A percentile compares a stretch with the other conserved stretches of the same genome.
phyloP scores from a whole-genome alignment of 1,140 invertebrate species.

The Parasteatoda tepidariorum region DNA sequence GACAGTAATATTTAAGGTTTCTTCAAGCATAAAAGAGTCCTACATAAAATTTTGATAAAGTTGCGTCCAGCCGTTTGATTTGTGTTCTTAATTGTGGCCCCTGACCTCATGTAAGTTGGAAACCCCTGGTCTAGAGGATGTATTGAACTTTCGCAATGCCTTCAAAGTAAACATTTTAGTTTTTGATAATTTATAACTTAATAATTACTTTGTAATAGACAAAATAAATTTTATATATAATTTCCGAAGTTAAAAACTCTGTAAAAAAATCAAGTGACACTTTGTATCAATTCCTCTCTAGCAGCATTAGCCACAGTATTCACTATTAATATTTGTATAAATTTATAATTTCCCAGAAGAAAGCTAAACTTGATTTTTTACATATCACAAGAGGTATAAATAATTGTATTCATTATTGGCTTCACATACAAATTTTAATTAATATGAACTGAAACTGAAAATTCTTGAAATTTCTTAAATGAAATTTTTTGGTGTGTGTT shows the following conservation, averaged over 20 bases:
- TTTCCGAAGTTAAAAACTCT: background rate
- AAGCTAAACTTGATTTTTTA: background rate
- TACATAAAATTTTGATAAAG: too few species aligned
- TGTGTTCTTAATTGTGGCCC: too few species aligned
- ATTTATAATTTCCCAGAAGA: background rate
- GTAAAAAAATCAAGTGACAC: background rate
- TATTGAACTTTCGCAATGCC: too few species aligned
- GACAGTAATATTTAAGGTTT: too few species aligned
- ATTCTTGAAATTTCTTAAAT: background rate
- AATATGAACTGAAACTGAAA: background rate
- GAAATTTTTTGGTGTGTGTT: background rate
- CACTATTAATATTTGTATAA: background rate
- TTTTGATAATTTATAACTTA: too few species aligned
- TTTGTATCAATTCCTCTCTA: background rate
- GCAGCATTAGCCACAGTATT: background rate
- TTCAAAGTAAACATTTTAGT: too few species aligned
- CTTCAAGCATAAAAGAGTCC: too few species aligned
- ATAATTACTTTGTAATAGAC: too few species aligned
- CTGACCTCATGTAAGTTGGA: too few species aligned
- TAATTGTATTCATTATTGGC: background rate
- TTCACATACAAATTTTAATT: background rate
- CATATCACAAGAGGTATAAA: background rate
- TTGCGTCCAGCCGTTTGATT: too few species aligned
- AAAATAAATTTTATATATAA: background rate
- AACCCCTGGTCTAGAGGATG: too few species aligned